Percentiles rank a stretch among this genome's conserved stretches.
phyloP scores from a whole-genome alignment of 2,888 invertebrate genomes.

The Periphyllus acericola region DNA sequence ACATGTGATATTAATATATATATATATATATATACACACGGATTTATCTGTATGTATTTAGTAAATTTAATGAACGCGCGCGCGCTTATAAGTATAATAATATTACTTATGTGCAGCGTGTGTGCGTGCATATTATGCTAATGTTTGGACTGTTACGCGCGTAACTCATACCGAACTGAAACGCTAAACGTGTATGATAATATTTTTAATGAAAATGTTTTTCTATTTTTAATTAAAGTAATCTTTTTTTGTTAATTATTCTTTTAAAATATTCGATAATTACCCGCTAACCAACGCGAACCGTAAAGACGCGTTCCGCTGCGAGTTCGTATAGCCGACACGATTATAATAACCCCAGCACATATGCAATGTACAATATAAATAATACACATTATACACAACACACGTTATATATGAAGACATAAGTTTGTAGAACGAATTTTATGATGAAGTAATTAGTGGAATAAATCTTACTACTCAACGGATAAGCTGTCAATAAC shows the following conservation, averaged over 20 bases:
- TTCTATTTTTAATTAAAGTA: not conserved
- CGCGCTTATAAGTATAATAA: not conserved
- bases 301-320: not conserved
- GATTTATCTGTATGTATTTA: not conserved
- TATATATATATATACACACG: not conserved
- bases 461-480: not conserved
- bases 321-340: not conserved
- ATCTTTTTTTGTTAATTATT: conserved; percentile 6
- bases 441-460: conserved; percentile 4
- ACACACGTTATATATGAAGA: not conserved
- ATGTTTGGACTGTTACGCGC: not conserved
- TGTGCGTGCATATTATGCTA: not conserved
- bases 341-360: not conserved
- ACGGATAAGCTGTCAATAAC: not conserved
- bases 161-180: not conserved
- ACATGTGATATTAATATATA: not conserved
- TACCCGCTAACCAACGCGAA: not conserved
- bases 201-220: not conserved
- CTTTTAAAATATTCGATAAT: not conserved
- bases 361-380: too few species aligned
- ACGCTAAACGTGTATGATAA: not conserved
- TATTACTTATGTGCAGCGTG: not conserved
- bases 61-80: not conserved
- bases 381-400: too few species aligned
- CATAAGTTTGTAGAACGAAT: not conserved